Percentiles rank a stretch among this genome's conserved stretches.
These are phyloP conservation scores for Gibbula magus DNA, from an alignment of 2,888 invertebrate genomes.

Conservation along the genomic window DNA sequence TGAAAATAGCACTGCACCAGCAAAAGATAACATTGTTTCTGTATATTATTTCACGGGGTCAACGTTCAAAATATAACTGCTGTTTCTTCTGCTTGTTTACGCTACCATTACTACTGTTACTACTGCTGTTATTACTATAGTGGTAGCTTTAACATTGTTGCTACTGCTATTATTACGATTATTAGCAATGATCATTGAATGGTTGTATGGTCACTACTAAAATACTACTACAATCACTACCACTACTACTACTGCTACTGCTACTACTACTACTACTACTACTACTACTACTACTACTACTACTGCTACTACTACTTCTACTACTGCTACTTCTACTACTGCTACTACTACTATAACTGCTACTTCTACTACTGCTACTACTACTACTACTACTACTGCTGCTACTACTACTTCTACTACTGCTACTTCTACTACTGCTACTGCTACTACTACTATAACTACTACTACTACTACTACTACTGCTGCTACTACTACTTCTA, in stretches of 20 bases:
- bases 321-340: slow-evolving; percentile 27
- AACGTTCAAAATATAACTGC: no score
- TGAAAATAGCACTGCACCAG: no score
- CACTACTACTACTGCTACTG: not conserved
- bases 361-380: slow-evolving; percentile 26
- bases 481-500: slow-evolving; percentile 28
- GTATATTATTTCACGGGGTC: no score
- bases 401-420: slow-evolving; percentile 15
- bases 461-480: slow-evolving; percentile 19
- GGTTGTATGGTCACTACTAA: no score
- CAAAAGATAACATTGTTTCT: no score
- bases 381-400: slow-evolving; percentile 29
- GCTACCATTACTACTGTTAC: no score
- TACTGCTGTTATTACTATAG: no score
- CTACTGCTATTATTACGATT: no score
- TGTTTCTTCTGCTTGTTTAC: no score
- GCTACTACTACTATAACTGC: slow-evolving; percentile 28
- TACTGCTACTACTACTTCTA: slow-evolving; percentile 29
- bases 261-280: slow-evolving; percentile 28
- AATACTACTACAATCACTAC: no score
- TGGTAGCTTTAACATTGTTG: no score
- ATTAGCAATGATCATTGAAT: no score
- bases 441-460: slow-evolving; percentile 29
- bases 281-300: slow-evolving; percentile 23
- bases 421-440: slow-evolving; percentile 29